A percentile compares a stretch with the other conserved stretches of the same genome.
Evolutionary conservation across 2,113 vertebrate genomes (phyloP).

Genomic region (Casuarius casuarius): DNA sequence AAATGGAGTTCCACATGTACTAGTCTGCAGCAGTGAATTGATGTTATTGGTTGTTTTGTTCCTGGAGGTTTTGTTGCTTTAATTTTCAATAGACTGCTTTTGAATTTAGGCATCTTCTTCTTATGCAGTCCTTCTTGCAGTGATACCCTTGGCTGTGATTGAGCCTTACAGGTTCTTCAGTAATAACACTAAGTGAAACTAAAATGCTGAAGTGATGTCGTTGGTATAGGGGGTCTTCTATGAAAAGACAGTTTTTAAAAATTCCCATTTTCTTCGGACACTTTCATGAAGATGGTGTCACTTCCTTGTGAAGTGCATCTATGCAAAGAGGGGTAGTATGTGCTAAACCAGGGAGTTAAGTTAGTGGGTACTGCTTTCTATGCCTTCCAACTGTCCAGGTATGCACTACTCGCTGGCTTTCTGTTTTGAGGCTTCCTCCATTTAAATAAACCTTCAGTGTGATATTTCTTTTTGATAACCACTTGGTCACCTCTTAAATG

Average conservation of each 20-base stretch:
- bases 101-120: not conserved
- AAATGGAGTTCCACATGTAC: not conserved
- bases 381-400: not conserved
- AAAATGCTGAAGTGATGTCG: not conserved
- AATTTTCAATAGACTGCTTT: not conserved
- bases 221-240: not conserved
- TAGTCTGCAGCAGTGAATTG: not conserved
- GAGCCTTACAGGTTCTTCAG: not conserved
- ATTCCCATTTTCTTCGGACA: not conserved
- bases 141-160: not conserved
- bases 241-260: not conserved
- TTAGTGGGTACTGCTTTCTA: not conserved
- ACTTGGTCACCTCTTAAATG: fast-evolving
- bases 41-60: not conserved
- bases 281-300: not conserved
- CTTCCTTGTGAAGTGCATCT: not conserved
- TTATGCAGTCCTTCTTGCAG: not conserved
- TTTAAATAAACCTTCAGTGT: not conserved
- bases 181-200: not conserved
- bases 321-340: not conserved
- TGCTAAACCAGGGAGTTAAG: not conserved
- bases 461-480: not conserved
- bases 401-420: not conserved
- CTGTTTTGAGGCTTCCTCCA: not conserved
- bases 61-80: not conserved